Percentiles rank a stretch among this genome's conserved stretches.
Conservation (phyloP, 2,113 vertebrate species). For the Brachypodius melanocephalos region DNA sequence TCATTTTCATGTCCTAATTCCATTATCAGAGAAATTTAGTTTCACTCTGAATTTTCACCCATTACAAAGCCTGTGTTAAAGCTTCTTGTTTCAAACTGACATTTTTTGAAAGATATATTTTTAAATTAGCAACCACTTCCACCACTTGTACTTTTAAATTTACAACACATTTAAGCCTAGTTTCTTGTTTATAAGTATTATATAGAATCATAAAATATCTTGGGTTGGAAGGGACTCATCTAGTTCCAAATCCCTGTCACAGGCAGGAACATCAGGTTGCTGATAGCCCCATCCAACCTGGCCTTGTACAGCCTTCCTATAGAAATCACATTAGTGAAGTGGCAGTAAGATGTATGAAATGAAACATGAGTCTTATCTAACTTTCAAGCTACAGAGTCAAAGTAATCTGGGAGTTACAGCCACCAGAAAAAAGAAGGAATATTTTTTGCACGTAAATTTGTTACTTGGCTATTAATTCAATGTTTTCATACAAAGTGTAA, state of each 20-base stretch:
- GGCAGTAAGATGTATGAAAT: neutral
- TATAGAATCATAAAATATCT: neutral
- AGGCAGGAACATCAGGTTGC: neutral
- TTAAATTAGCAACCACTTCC: neutral
- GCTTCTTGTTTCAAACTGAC: neutral
- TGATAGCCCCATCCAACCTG: neutral
- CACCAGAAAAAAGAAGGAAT: neutral
- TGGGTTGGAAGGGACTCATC: neutral
- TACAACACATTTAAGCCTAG: neutral
- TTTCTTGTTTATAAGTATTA: neutral
- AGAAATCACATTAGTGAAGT: neutral
- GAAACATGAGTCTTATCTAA: neutral
- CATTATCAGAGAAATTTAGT: neutral
- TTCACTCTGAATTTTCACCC: neutral
- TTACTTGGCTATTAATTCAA: neutral
- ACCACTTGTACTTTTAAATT: neutral
- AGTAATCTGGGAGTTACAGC: neutral
- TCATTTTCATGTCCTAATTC: neutral
- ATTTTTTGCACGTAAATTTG: neutral
- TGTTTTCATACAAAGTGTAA: neutral
- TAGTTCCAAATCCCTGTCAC: neutral
- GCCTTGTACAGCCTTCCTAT: neutral
- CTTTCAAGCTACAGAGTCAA: neutral
- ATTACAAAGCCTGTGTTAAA: neutral
- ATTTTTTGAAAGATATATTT: neutral